Conservation (phyloP, 2,113 vertebrate genomes). For the Taxidea taxus region DNA sequence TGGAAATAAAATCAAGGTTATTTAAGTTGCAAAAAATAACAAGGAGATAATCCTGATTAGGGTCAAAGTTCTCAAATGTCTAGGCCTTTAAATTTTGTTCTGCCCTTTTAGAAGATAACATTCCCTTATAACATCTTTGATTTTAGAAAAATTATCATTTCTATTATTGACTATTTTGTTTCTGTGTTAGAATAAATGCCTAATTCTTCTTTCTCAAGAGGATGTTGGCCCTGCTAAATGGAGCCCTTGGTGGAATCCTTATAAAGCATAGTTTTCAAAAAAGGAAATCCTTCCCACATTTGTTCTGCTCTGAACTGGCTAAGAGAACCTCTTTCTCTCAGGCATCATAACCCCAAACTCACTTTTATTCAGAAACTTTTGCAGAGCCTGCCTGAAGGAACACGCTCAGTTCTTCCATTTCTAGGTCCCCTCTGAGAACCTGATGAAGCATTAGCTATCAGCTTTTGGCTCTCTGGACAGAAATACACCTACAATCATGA, state of each 20-base stretch:
- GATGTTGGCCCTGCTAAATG: background rate
- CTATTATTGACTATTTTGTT: background rate
- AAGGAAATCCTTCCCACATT: background rate
- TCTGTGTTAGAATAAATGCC: background rate
- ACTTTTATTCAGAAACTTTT: background rate
- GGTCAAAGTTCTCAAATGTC: background rate
- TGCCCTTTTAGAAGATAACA: slow-evolving; percentile 19
- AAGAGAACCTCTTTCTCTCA: background rate
- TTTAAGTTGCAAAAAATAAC: slow-evolving; percentile 23
- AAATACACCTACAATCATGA: background rate
- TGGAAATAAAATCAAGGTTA: slow-evolving; percentile 34
- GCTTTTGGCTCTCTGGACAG: background rate
- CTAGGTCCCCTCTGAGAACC: background rate
- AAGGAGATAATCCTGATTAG: background rate
- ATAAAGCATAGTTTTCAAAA: slow-evolving; percentile 28
- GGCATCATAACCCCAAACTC: background rate
- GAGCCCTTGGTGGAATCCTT: background rate
- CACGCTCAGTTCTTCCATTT: background rate
- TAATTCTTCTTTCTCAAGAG: slow-evolving; percentile 4
- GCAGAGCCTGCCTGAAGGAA: background rate
- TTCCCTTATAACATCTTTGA: background rate
- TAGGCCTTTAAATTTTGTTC: slow-evolving; percentile 30
- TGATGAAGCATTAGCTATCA: background rate
- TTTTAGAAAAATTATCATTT: slow-evolving; percentile 31
- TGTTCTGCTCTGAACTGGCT: background rate